Conservation (phyloP, 2,888 invertebrate species). For the Macrosiphum euphorbiae region DNA sequence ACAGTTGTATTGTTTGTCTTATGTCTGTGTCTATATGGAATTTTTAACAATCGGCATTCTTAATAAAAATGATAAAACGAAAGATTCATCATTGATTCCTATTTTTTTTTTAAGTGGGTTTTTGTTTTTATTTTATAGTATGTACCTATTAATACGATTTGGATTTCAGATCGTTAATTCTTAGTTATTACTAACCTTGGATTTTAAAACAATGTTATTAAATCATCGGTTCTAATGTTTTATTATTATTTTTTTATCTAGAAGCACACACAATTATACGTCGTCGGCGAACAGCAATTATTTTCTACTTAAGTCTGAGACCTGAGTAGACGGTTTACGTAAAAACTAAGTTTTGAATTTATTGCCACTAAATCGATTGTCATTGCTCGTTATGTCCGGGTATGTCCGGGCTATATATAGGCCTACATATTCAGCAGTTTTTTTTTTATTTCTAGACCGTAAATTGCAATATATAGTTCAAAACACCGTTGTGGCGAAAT, state of each 20-base stretch:
- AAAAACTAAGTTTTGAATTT: constrained; percentile 6
- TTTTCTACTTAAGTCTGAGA: background rate
- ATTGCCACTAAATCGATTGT: background rate
- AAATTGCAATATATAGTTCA: constrained; percentile 10
- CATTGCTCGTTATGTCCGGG: background rate
- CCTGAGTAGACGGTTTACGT: background rate
- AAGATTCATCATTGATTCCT: background rate
- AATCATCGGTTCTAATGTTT: background rate
- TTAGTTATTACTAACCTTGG: background rate
- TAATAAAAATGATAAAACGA: background rate
- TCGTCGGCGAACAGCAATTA: background rate
- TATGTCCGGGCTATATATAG: background rate
- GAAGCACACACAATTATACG: background rate
- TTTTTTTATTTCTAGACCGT: constrained; percentile 8
- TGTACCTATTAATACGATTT: background rate
- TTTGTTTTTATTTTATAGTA: background rate
- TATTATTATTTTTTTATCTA: background rate
- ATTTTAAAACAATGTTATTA: background rate
- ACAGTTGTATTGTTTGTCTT: too few relatives aligned
- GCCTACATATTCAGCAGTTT: constrained; percentile 19
- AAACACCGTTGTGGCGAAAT: constrained; percentile 21
- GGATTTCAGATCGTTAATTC: background rate
- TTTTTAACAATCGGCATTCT: background rate
- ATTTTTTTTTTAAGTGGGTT: background rate
- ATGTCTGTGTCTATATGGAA: background rate